Percentiles rank a stretch among this genome's conserved stretches.
phyloP scores from a whole-genome alignment of 2,888 invertebrate species.

The Apamea epomidion region DNA sequence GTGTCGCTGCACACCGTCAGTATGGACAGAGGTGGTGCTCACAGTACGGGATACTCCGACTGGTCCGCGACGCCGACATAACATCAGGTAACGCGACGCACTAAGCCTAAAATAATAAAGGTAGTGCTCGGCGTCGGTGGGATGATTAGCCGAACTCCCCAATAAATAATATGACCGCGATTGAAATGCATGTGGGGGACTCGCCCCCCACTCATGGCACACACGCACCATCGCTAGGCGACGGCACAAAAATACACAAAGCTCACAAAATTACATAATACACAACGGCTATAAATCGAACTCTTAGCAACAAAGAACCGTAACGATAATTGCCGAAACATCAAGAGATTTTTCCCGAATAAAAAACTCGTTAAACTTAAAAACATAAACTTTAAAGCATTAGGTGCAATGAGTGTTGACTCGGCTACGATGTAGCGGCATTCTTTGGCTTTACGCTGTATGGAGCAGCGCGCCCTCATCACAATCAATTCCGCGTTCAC shows the following conservation, averaged over 20 bases:
- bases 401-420: constrained; percentile 87
- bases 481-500: constrained; percentile 75
- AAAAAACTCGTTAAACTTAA: constrained; percentile 67
- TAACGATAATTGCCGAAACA: constrained; percentile 79
- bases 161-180: constrained; percentile 86
- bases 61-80: constrained; percentile 74
- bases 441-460: constrained; percentile 87
- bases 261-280: constrained; percentile 83
- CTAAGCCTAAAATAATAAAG: constrained; percentile 81
- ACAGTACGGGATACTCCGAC: constrained; percentile 54
- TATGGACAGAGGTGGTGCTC: not conserved
- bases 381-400: constrained; percentile 87
- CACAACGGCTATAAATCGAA: constrained; percentile 87
- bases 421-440: constrained; percentile 81
- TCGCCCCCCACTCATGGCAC: constrained; percentile 81
- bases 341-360: constrained; percentile 77
- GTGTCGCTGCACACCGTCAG: not conserved
- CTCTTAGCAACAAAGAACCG: constrained; percentile 85
- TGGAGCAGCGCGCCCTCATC: constrained; percentile 59
- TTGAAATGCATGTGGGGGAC: constrained; percentile 78
- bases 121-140: constrained; percentile 88
- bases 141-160: constrained; percentile 83
- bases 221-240: constrained; percentile 82
- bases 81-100: constrained; percentile 88
- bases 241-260: constrained; percentile 80